Conservation (phyloP, 2,888 invertebrate species). For the Chrysodeixis includens region DNA sequence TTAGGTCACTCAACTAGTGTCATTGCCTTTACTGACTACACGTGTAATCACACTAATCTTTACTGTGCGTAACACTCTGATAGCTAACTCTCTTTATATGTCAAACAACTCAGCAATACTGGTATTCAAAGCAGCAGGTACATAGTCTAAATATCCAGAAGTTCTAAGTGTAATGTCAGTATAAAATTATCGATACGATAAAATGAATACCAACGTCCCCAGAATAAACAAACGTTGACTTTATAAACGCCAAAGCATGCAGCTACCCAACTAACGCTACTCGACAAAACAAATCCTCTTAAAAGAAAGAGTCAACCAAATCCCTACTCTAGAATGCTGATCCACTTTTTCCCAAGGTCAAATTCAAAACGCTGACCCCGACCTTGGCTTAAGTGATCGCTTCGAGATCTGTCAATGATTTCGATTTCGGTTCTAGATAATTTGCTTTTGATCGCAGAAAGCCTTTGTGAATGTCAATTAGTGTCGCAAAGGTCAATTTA, state of each 20-base stretch:
- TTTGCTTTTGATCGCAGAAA: conserved; percentile 22
- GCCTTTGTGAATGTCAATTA: conserved; percentile 2
- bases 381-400: conserved; percentile 27
- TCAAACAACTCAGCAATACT: no score
- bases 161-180: no score
- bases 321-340: conserved; percentile 19
- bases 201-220: no score
- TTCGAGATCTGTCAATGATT: conserved; percentile 9
- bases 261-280: background rate
- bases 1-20: background rate
- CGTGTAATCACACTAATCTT: no score
- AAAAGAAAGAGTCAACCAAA: background rate
- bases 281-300: background rate
- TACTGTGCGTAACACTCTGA: no score
- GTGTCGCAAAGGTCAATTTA: conserved; percentile 3
- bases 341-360: conserved; percentile 32
- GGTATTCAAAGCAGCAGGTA: no score
- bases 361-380: conserved; percentile 19
- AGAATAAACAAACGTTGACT: no score
- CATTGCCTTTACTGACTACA: background rate
- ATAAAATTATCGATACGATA: no score
- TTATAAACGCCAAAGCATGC: no score
- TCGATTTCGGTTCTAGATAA: conserved; percentile 8
- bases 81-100: no score
- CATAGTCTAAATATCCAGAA: no score